phyloP scores from a whole-genome alignment of 2,888 invertebrate genomes.

The Cephus sareptanus region DNA sequence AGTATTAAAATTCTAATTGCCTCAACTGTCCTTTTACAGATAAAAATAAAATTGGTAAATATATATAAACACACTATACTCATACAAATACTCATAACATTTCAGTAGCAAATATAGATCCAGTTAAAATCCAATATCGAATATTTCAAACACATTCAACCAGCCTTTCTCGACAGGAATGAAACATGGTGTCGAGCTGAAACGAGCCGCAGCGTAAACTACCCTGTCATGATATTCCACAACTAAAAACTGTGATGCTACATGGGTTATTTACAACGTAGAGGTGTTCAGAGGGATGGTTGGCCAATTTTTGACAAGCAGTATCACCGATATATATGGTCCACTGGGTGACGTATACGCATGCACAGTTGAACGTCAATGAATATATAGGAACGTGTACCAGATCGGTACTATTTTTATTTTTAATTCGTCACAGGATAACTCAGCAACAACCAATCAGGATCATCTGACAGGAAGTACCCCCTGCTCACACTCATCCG shows the following conservation, averaged over 20 bases:
- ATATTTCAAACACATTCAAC: neutral
- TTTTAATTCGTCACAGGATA: constrained; percentile 47
- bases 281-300: constrained; percentile 20
- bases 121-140: neutral
- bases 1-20: too few species aligned
- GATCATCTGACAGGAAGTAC: constrained; percentile 62
- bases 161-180: constrained; percentile 25
- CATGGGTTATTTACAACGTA: constrained; percentile 43
- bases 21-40: too few species aligned
- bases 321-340: constrained; percentile 4
- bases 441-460: constrained; percentile 64
- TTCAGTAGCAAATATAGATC: neutral
- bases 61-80: neutral
- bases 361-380: neutral
- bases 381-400: neutral
- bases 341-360: neutral
- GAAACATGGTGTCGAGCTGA: constrained; percentile 38
- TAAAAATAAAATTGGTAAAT: too few species aligned
- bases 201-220: constrained; percentile 37
- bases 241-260: constrained; percentile 50
- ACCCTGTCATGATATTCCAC: constrained; percentile 45
- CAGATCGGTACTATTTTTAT: neutral
- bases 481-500: constrained; percentile 35
- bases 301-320: constrained; percentile 46
- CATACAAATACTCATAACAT: neutral